phyloP scores from a whole-genome alignment of 2,113 vertebrate species.

The Bubo bubo region DNA sequence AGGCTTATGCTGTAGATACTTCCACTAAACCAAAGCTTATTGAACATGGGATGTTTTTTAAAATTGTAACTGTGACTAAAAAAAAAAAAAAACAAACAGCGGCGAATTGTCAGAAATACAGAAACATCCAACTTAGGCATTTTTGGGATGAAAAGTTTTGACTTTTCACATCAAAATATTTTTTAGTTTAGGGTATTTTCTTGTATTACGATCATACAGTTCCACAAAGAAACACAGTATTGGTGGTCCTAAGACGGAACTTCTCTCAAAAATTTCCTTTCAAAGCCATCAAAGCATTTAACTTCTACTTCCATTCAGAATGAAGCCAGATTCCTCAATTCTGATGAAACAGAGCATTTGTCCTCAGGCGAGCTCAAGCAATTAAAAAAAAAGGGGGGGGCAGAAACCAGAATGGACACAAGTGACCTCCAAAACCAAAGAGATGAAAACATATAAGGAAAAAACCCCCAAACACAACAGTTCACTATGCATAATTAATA shows the following conservation, averaged over 20 bases:
- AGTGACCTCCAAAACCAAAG: slow-evolving; percentile 3
- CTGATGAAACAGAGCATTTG: not conserved
- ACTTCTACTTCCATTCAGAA: not conserved
- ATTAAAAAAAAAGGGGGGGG: not conserved
- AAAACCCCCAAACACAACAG: not conserved
- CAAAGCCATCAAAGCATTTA: not conserved
- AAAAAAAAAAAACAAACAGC: not conserved
- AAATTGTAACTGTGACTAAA: not conserved
- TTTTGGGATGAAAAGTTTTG: not conserved
- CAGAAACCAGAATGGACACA: not conserved
- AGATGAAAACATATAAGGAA: not conserved
- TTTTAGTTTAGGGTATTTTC: not conserved
- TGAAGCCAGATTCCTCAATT: not conserved
- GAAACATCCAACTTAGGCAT: not conserved
- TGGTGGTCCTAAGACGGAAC: not conserved
- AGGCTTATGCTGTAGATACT: not conserved
- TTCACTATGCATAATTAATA: not conserved
- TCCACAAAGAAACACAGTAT: not conserved
- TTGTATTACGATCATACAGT: not conserved
- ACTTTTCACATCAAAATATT: not conserved
- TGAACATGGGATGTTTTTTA: not conserved
- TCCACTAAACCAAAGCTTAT: not conserved
- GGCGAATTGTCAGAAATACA: not conserved
- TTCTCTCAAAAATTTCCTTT: not conserved
- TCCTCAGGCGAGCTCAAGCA: not conserved